phyloP scores from a whole-genome alignment of 2,888 invertebrate genomes.

The Dasysyrphus albostriatus region DNA sequence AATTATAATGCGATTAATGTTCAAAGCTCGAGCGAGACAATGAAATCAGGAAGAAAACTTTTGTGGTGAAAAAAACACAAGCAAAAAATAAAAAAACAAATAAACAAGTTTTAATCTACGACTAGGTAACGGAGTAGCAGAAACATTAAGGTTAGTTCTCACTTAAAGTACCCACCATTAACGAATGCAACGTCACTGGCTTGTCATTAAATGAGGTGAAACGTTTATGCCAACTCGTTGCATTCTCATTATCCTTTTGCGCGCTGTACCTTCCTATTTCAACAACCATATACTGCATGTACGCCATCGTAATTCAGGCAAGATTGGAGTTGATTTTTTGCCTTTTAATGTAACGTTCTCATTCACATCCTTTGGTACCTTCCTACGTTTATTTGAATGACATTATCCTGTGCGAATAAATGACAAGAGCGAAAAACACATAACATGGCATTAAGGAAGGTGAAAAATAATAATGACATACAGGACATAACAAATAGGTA shows the following conservation, averaged over 20 bases:
- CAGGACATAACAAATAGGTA: slow-evolving; percentile 23
- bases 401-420: slow-evolving; percentile 36
- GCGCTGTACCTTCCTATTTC: neutral
- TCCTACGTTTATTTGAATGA: slow-evolving; percentile 31
- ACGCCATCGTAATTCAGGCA: neutral
- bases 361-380: slow-evolving; percentile 1
- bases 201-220: slow-evolving; percentile 51
- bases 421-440: slow-evolving; percentile 53
- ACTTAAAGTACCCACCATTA: slow-evolving; percentile 64
- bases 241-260: slow-evolving; percentile 63
- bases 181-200: slow-evolving; percentile 44
- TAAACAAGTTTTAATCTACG: slow-evolving; percentile 39
- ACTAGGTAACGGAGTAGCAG: slow-evolving; percentile 10
- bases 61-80: neutral
- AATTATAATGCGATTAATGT: slow-evolving; percentile 75
- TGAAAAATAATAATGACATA: slow-evolving; percentile 46
- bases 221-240: slow-evolving; percentile 64
- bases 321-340: slow-evolving; percentile 19
- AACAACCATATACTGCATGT: neutral
- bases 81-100: slow-evolving; percentile 15
- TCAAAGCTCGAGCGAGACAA: slow-evolving; percentile 21
- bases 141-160: slow-evolving; percentile 42
- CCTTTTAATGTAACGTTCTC: slow-evolving; percentile 16
- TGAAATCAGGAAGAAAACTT: slow-evolving; percentile 28
- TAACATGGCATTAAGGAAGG: slow-evolving; percentile 46